Evolutionary conservation across 2,113 vertebrate genomes (phyloP), one percentile per base, ranked within the genome.

Genomic region (Tricholaema leucomelas): DNA sequence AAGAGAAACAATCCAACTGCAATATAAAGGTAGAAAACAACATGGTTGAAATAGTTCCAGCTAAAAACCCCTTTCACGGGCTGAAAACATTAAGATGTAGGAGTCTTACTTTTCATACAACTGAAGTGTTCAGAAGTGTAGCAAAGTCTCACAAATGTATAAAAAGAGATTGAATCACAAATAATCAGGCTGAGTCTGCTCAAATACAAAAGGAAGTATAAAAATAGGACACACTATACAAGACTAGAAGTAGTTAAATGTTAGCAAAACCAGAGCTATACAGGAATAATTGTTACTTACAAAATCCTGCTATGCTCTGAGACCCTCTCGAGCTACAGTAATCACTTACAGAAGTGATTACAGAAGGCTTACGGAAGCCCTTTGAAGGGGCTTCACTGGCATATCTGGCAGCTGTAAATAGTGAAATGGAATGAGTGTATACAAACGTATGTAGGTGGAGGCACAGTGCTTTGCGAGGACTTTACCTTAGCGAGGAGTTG

Each of bases 151-250:
- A 92, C 11, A 74, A 46, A 93, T 96, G 93, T 95, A 70, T 72
- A 96, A 96, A 93, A 96, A 1, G 2, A 15, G 64, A 63, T 71
- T 86, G 23, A 60, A 36, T 70, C 15, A 91, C 85, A 93, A 92
- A 93, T 93, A 77, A 87, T 36, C 74, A 78, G 69, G 82, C 63
- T 81, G 85, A 96, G 54, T 81, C 48, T 94, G 81, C 81, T 76
- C 79, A 94, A 96, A 93, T 93, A 96, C 91, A 96, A 96, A 81
- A 93, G 50, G 56, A 85, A 66, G 80, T 90, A 95, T 76, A 94
- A 96, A 95, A 95, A 93, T 74, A 93, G 63, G 92, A 94, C 66
- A 88, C 81, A 82, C 85, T 94, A 76, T 95, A 93, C 89, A 96
- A 89, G 75, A 77, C 71, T 74, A 76, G 25, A 81, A 92, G 60